Percentiles rank a stretch among this genome's conserved stretches.
Evolutionary conservation across 2,113 vertebrate genomes (phyloP).

Genomic region (Tupaia tana): DNA sequence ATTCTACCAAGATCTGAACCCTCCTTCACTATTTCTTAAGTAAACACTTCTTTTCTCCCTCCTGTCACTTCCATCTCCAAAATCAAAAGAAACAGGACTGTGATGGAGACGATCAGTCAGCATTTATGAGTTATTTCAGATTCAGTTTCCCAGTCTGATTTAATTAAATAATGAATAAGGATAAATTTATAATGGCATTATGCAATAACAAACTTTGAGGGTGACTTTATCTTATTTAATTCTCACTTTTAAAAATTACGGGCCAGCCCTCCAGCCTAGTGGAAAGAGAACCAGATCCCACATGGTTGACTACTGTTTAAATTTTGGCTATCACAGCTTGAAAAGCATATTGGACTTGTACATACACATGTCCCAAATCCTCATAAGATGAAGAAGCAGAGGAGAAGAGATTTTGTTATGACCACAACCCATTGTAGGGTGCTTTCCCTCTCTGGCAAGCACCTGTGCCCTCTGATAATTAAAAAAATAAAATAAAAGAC

Average conservation of each 20-base stretch:
- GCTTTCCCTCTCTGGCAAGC: too few relatives aligned
- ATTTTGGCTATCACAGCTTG: too few relatives aligned
- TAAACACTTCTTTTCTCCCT: fast-evolving
- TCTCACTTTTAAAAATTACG: background rate
- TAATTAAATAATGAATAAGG: background rate
- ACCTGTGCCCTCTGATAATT: too few relatives aligned
- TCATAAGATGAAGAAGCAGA: too few relatives aligned
- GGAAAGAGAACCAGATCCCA: too few relatives aligned
- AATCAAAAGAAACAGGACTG: background rate
- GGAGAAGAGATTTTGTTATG: too few relatives aligned
- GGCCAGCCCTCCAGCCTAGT: too few relatives aligned
- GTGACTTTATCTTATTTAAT: background rate
- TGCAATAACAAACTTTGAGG: background rate
- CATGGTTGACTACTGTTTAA: too few relatives aligned
- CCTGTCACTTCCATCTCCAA: background rate
- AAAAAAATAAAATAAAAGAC: background rate
- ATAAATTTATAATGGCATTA: background rate
- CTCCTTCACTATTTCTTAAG: background rate
- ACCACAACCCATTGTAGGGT: too few relatives aligned
- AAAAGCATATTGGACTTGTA: too few relatives aligned
- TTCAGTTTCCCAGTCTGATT: background rate
- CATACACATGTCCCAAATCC: too few relatives aligned
- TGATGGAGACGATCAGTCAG: background rate
- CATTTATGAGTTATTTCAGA: background rate
- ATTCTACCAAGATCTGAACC: background rate